Base-by-base conservation (phyloP, 2,888 invertebrate genomes). In the Zygothrica quintamaculata region DNA sequence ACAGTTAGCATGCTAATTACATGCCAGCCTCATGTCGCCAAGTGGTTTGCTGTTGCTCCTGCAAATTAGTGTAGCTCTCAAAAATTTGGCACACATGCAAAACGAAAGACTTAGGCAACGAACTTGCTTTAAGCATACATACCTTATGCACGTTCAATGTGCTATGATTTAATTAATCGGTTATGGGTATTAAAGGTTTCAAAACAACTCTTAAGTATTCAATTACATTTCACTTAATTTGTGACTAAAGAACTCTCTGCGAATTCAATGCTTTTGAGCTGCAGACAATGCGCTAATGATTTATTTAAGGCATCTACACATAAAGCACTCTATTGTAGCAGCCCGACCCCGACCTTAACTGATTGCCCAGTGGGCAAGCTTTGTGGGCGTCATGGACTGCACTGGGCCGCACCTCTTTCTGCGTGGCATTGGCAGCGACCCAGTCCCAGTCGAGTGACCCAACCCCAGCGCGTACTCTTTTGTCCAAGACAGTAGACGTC, bases 391-490 rank as follows among this genome's bases (percentile, higher is more conserved):
- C 67, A 39, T 70, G 43, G 34, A 40, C 13, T 5, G n/a, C n/a
- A 22, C 18, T 22, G 6, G 6, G 29, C 71, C 74, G 73, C 61
- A 85, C 66, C 77, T 79, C 82, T 60, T 58, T 51, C 52, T 69
- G 80, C 81, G 50, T 80, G 64, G 77, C 81, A 81, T 77, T 84
- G 81, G 77, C 87, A 84, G 60, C 80, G 68, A 80, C 77, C 84
- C 84, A 77, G 55, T 58, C 77, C 84, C 84, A 77, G 55, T 58
- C 53, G 47, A 50, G 11, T 47, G 58, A 70, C 71, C 66, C 75
- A 69, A 56, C 65, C 71, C 71, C 58, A 70, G 18, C 5, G n/a
- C 18, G 18, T 22, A 22, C 59, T 58, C 47, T 12, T n/a, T 16
- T 18, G 48, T 34, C 15, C 11, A 9, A 46, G 3, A n/a, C n/a